Evolutionary conservation across 2,888 invertebrate genomes (phyloP).

Genomic region (Ophonus ardosiacus): DNA sequence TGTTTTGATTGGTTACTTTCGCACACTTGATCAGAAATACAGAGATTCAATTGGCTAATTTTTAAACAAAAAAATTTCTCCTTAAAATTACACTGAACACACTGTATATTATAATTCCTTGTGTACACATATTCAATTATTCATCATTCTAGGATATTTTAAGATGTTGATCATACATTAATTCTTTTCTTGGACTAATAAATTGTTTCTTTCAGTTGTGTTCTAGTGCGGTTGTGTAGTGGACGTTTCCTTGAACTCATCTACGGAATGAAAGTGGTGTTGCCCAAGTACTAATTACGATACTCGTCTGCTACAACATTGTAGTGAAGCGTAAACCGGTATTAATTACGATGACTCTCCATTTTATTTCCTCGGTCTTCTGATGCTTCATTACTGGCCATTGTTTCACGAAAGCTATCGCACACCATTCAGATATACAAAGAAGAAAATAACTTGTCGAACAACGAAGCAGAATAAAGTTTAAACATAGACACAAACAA

Average conservation of each 20-base stretch:
- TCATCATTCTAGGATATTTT: too few relatives aligned
- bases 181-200: too few relatives aligned
- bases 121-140: too few relatives aligned
- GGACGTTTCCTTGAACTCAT: conserved; percentile 42
- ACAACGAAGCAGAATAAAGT: too few relatives aligned
- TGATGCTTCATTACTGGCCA: conserved; percentile 58
- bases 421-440: not conserved
- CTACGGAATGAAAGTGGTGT: conserved; percentile 19
- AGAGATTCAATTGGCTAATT: too few relatives aligned
- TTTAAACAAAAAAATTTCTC: too few relatives aligned
- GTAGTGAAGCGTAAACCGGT: conserved; percentile 58
- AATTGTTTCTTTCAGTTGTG: not conserved
- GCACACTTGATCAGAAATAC: too few relatives aligned
- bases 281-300: conserved; percentile 58
- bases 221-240: not conserved
- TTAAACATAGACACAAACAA: too few relatives aligned
- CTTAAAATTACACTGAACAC: too few relatives aligned
- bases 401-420: conserved; percentile 48
- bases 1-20: too few relatives aligned
- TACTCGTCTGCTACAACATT: conserved; percentile 50
- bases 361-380: conserved; percentile 57
- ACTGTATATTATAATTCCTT: too few relatives aligned
- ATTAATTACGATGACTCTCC: conserved; percentile 62
- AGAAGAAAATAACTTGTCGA: not conserved
- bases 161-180: too few relatives aligned